Base-by-base conservation (phyloP, 1,140 invertebrate species). In the Elysia chlorotica region DNA sequence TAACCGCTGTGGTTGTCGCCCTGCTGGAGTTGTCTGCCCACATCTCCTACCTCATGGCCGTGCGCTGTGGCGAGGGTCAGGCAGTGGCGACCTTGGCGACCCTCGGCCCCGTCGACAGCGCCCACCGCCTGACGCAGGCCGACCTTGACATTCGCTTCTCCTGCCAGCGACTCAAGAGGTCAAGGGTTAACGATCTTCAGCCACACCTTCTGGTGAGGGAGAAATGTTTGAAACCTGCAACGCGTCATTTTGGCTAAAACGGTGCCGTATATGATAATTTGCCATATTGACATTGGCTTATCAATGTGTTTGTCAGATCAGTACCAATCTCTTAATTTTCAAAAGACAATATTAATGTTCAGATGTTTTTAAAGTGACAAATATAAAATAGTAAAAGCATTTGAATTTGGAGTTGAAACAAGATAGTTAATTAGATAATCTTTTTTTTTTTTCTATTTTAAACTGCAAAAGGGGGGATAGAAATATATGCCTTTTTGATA, bases 71-170 rank as follows among this genome's bases (percentile, higher is more conserved):
- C 30, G 79, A 76, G 59, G 57, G 59, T 0, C 72, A 74, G 23
- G 77, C 82, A 6, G 53, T 67, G 30, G 65, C 74, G 33, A 48
- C 71, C 48, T 65, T n/a, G n/a, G n/a, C n/a, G n/a, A n/a, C n/a
- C n/a, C n/a, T n/a, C n/a, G 83, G 83, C 30, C 59, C 69, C 21
- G 71, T 83, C 2, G 74, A 82, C 0, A 81, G 81, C 71, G 74
- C 75, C 31, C 81, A 83, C 59, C 76, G 77, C 56, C 73, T 82
- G 17, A 72, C 70, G 41, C 74, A 74, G 57, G 80, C 83, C 17
- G 74, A 79, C 19, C 68, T 83, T 23, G 82, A 83, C 30, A 76
- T 83, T 10, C 78, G 79, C 67, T 75, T 83, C 36, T 76, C 76
- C 61, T 83, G 82, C 67, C 74, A 72, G 14, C 63, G 78, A 21